phyloP scores from a whole-genome alignment of 2,113 vertebrate species.

The Progne subis region DNA sequence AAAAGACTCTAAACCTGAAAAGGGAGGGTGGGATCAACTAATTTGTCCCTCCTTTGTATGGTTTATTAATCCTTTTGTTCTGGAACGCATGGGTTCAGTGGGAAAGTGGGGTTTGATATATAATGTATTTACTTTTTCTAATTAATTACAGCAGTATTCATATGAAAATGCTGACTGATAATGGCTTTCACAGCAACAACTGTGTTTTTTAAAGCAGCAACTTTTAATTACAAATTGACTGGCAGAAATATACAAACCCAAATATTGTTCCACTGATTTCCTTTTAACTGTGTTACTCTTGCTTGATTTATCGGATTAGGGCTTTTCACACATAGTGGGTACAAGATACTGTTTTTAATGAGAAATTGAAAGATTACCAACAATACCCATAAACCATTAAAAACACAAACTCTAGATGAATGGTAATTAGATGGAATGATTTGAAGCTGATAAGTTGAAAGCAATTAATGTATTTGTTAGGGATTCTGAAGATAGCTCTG shows the following conservation, averaged over 20 bases:
- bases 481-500: conserved; percentile 69
- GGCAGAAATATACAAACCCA: conserved; percentile 80
- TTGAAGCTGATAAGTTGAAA: conserved; percentile 74
- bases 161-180: conserved; percentile 94
- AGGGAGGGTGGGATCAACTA: conserved; percentile 69
- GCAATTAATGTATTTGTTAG: conserved; percentile 78
- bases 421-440: conserved; percentile 78
- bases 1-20: conserved; percentile 67
- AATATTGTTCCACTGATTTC: conserved; percentile 77
- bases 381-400: conserved; percentile 79
- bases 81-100: conserved; percentile 72
- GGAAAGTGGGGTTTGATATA: conserved; percentile 78
- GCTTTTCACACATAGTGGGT: conserved; percentile 71
- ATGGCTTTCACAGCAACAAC: conserved; percentile 91
- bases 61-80: conserved; percentile 80
- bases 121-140: conserved; percentile 80
- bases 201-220: conserved; percentile 82
- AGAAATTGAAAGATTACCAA: conserved; percentile 81
- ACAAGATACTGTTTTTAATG: conserved; percentile 78
- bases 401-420: conserved; percentile 76
- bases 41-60: conserved; percentile 76
- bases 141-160: conserved; percentile 93
- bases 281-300: conserved; percentile 76
- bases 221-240: conserved; percentile 92
- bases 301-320: conserved; percentile 79